Conservation (phyloP, 2,888 invertebrate species). For the Melanargia galathea region DNA sequence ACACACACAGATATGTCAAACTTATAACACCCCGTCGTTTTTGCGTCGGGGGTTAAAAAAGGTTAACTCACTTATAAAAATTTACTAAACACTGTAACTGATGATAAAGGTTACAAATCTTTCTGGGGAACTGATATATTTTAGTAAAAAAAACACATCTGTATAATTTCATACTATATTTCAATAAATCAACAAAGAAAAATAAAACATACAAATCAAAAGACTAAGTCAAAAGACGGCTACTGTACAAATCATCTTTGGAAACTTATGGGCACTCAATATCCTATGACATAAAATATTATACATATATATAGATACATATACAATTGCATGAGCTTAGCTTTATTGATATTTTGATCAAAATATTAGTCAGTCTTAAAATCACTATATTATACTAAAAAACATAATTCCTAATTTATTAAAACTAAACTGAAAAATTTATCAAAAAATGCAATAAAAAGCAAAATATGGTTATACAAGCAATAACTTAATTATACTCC, state of each 20-base stretch:
- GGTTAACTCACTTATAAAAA: too few species aligned
- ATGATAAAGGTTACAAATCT: background rate
- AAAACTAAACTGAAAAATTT: background rate
- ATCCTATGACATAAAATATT: background rate
- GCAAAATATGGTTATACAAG: too few species aligned
- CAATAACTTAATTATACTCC: too few species aligned
- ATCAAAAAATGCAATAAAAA: background rate
- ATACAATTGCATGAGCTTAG: constrained; percentile 3
- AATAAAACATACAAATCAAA: constrained; percentile 3
- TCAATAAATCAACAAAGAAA: constrained; percentile 3
- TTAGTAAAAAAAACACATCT: background rate
- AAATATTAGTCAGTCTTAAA: constrained; percentile 34
- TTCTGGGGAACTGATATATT: too few species aligned
- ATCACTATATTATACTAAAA: constrained; percentile 21
- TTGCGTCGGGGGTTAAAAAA: too few species aligned
- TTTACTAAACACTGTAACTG: background rate
- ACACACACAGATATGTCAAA: too few species aligned
- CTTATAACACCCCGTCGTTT: too few species aligned
- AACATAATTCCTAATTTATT: background rate
- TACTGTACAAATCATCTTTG: constrained; percentile 20
- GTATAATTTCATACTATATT: background rate
- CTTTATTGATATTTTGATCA: too few species aligned
- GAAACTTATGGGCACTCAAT: constrained; percentile 13
- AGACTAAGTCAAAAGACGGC: constrained; percentile 14
- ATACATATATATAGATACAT: background rate